Base-by-base conservation (phyloP, 2,797 vertebrate species). In the Vipera ursinii region DNA sequence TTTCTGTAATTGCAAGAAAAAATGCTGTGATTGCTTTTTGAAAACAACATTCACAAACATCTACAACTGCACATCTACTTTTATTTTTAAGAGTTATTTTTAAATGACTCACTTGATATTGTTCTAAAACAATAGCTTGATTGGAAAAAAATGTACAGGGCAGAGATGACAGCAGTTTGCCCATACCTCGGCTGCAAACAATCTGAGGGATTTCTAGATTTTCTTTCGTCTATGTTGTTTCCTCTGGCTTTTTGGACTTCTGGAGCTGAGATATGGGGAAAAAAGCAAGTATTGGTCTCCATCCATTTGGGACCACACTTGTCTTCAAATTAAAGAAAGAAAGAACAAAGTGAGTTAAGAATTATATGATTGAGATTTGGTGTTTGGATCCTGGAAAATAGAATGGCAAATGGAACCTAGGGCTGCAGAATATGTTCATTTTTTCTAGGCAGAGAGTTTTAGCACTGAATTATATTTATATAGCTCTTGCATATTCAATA, bases 391-490 rank as follows among this genome's bases (percentile, higher is more conserved):
- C 3, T 78, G 86, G 24, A 55, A 93, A 44, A 55, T 2, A 55
- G 48, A 87, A n/a, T 32, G 73, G 5, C 10, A 63, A 87, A 91
- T 82, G 10, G 48, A 88, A 82, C 51, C 22, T 38, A 10, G 61
- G 61, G 24, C 65, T 82, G 17, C 15, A 82, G 48, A 82, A 88
- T 53, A 14, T 60, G 20, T 32, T 61, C 44, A 38, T 69, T 60
- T 28, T 32, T 38, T 73, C 60, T 38, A 85, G 22, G 4, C 57
- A 82, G 61, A 15, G 60, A 48, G 20, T 63, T 89, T 85, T 82
- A 82, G 87, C 55, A 53, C 65, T 88, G 65, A 59, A 92, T 89
- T 89, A n/a, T 82, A 89, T 82, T 92, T 59, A 88, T n/a, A 14
- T 56, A 91, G 28, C 20, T 44, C 28, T 57, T 87, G 65, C 59